Percentiles rank a stretch among this genome's conserved stretches.
Evolutionary conservation across 1,140 invertebrate species (phyloP).

Genomic region (Metaphire vulgaris): DNA sequence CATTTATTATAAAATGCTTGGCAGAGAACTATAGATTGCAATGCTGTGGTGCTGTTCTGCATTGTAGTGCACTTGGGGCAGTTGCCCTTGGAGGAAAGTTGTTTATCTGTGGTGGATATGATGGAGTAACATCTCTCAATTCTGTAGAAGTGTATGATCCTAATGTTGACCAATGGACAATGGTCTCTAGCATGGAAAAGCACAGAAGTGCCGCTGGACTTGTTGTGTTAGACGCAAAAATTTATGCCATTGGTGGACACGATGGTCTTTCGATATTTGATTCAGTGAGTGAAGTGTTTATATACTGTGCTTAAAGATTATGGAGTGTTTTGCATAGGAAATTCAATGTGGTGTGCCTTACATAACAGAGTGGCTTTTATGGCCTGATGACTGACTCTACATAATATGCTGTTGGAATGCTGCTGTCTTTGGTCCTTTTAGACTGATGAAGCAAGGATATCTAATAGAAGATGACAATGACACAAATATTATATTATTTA

Average conservation of each 20-base stretch:
- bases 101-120: constrained; percentile 76
- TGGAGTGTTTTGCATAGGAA: too few relatives aligned
- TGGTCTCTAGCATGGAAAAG: constrained; percentile 45
- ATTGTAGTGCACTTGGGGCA: constrained; percentile 71
- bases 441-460: too few relatives aligned
- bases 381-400: too few relatives aligned
- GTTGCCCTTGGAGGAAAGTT: constrained; percentile 70
- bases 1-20: too few relatives aligned
- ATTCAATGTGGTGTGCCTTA: too few relatives aligned
- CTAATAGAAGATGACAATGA: too few relatives aligned
- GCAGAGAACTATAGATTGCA: too few relatives aligned
- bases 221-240: constrained; percentile 68
- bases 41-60: too few relatives aligned
- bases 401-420: too few relatives aligned
- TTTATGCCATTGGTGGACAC: constrained; percentile 77
- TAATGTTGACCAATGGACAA: constrained; percentile 43
- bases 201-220: constrained; percentile 68
- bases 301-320: not conserved
- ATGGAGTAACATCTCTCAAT: constrained; percentile 50
- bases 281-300: constrained; percentile 65
- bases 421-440: too few relatives aligned
- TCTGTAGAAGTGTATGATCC: constrained; percentile 51
- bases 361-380: too few relatives aligned
- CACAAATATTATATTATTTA: too few relatives aligned
- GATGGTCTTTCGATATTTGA: constrained; percentile 84